A percentile compares a stretch with the other conserved stretches of the same genome.
These are phyloP conservation scores for Anthopleura sola DNA, from an alignment of 64 coral and sea anemone species.

Conservation along the genomic window DNA sequence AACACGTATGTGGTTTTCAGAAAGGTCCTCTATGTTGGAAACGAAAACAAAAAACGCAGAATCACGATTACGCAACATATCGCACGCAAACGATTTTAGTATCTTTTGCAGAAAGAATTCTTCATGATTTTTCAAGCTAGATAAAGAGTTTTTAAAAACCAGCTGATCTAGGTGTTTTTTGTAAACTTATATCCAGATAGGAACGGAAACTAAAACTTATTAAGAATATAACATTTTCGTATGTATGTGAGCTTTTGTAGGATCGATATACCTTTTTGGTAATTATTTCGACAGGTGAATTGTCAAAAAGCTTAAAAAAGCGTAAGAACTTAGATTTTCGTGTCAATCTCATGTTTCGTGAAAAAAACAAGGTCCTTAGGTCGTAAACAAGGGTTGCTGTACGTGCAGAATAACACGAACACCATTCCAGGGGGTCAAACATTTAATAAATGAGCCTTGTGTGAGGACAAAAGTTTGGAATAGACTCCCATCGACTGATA, in stretches of 20 bases:
- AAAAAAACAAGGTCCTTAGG: background rate
- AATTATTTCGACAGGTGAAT: too few species aligned
- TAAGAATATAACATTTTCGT: too few species aligned
- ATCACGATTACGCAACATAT: background rate
- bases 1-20: too few species aligned
- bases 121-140: background rate
- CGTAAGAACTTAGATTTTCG: too few species aligned
- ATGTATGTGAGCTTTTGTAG: too few species aligned
- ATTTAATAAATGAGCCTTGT: background rate
- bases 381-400: background rate
- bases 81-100: background rate
- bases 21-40: background rate
- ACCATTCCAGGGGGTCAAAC: background rate
- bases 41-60: background rate
- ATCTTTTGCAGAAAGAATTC: background rate
- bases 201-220: too few species aligned
- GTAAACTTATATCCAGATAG: too few species aligned
- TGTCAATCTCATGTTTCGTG: too few species aligned
- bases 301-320: too few species aligned
- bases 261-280: too few species aligned
- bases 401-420: background rate
- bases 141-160: too few species aligned
- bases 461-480: background rate
- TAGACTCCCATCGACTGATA: background rate
- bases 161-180: too few species aligned